phyloP scores from a whole-genome alignment of 2,888 invertebrate genomes.

The Luperina nickerlii region DNA sequence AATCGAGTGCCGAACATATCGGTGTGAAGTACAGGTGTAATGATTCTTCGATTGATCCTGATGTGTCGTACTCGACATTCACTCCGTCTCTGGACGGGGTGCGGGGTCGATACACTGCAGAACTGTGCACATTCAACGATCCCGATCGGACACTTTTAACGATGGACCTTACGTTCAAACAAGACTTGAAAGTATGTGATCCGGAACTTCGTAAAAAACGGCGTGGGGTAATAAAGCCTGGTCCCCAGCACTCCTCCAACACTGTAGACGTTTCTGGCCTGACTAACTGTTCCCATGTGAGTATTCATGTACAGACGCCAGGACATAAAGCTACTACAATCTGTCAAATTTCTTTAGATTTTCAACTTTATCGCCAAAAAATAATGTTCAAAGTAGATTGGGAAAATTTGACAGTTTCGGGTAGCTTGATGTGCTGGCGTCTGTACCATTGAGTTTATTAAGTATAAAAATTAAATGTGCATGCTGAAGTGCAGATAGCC shows the following conservation, averaged over 20 bases:
- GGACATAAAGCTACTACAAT: no score
- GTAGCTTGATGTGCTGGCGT: no score
- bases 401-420: no score
- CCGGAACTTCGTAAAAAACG: background rate
- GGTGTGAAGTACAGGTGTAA: conserved; percentile 68
- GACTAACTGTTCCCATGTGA: conserved; percentile 75
- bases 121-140: conserved; percentile 72
- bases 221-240: background rate
- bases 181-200: conserved; percentile 17
- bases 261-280: conserved; percentile 53
- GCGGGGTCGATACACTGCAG: conserved; percentile 75
- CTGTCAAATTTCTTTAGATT: no score
- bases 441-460: background rate
- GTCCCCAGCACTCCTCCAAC: conserved; percentile 36
- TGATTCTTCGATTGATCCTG: conserved; percentile 42
- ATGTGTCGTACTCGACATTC: conserved; percentile 55
- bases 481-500: background rate
- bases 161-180: conserved; percentile 62
- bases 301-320: conserved; percentile 64
- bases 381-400: no score
- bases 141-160: conserved; percentile 68
- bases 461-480: background rate
- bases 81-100: conserved; percentile 68
- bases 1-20: conserved; percentile 46
- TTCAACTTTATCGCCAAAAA: no score